Conservation (phyloP, 2,888 invertebrate species). For the Chironomus riparius region DNA sequence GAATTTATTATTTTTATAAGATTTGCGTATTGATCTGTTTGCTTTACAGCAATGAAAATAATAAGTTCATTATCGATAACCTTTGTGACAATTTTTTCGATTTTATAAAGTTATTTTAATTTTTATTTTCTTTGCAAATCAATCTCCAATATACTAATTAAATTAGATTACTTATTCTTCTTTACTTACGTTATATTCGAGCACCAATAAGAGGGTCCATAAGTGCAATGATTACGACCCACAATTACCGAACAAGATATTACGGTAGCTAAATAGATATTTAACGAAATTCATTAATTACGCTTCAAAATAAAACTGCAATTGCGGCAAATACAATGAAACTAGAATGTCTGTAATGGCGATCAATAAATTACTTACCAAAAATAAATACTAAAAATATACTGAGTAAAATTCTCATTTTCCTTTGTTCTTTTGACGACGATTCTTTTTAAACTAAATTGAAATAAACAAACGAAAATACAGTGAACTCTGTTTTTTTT, state of each 20-base stretch:
- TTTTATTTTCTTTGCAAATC: too few relatives aligned
- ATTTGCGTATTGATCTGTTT: neutral
- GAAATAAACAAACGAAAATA: too few relatives aligned
- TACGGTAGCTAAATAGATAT: neutral
- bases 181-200: neutral
- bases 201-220: constrained; percentile 17
- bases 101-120: neutral
- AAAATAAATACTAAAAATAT: too few relatives aligned
- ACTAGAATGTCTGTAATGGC: too few relatives aligned
- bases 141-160: too few relatives aligned
- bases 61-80: neutral
- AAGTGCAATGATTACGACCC: constrained; percentile 11
- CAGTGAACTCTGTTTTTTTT: too few relatives aligned
- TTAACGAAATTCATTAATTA: neutral
- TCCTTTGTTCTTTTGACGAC: too few relatives aligned
- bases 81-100: neutral
- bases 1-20: neutral
- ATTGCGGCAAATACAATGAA: too few relatives aligned
- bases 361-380: too few relatives aligned
- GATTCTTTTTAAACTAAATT: too few relatives aligned
- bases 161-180: too few relatives aligned
- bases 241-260: neutral
- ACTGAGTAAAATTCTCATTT: too few relatives aligned
- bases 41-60: neutral
- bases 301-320: neutral